Evolutionary conservation across 2,797 vertebrate genomes (phyloP).

Genomic region (Takifugu rubripes): DNA sequence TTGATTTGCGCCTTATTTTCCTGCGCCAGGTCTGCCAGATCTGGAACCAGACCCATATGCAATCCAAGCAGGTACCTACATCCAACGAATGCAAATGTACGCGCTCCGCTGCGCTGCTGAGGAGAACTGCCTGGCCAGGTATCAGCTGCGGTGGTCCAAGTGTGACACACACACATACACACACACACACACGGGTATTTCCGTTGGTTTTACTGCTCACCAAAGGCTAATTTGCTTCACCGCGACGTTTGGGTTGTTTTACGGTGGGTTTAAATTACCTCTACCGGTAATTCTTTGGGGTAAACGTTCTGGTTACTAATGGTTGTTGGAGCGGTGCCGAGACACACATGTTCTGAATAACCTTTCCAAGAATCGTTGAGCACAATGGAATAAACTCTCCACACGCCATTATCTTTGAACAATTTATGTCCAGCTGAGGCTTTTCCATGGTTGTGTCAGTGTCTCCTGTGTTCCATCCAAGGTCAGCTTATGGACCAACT

Average conservation of each 20-base stretch:
- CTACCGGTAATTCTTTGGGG: not conserved
- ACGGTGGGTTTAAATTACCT: conserved; percentile 2
- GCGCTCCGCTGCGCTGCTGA: conserved; percentile 84
- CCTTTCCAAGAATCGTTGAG: conserved; percentile 59
- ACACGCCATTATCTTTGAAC: conserved; percentile 42
- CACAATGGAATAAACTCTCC: conserved; percentile 55
- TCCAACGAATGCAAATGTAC: conserved; percentile 84
- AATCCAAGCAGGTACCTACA: conserved; percentile 81
- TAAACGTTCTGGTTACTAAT: conserved; percentile 30
- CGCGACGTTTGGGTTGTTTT: conserved; percentile 12
- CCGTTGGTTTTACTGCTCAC: conserved; percentile 10
- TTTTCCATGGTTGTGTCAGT: conserved; percentile 1
- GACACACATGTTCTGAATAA: conserved; percentile 61
- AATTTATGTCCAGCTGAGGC: conserved; percentile 6
- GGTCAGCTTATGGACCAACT: conserved; percentile 76
- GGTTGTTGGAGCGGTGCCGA: conserved; percentile 59
- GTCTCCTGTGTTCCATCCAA: conserved; percentile 54
- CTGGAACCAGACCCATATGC: conserved; percentile 82
- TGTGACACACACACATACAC: conserved; percentile 29
- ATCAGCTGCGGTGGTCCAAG: conserved; percentile 34
- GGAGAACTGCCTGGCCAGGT: conserved; percentile 86
- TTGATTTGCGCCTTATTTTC: conserved; percentile 8
- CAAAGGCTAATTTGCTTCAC: conserved; percentile 3
- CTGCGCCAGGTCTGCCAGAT: conserved; percentile 79
- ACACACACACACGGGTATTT: conserved; percentile 12